Percentiles rank a stretch among this genome's conserved stretches.
Evolutionary conservation across 2,888 invertebrate species (phyloP).

Genomic region (Papilio demoleus): DNA sequence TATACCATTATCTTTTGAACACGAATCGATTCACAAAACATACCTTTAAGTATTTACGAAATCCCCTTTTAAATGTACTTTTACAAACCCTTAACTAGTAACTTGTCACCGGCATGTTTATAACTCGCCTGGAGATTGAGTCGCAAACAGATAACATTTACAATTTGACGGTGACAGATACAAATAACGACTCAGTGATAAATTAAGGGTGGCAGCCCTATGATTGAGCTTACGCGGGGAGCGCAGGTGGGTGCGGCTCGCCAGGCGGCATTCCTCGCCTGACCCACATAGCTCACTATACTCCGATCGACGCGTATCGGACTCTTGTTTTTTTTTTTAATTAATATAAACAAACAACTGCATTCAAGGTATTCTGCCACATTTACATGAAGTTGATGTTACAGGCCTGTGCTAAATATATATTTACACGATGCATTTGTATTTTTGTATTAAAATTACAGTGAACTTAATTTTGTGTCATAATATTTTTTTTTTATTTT

Average conservation of each 20-base stretch:
- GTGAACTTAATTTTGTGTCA: background rate
- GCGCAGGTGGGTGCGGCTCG: constrained; percentile 77
- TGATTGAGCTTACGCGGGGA: constrained; percentile 45
- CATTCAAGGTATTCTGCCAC: constrained; percentile 23
- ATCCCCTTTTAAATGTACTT: too few relatives aligned
- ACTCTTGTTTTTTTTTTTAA: constrained; percentile 41
- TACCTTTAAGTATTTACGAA: too few relatives aligned
- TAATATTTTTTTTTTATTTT: background rate
- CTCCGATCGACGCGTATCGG: constrained; percentile 50
- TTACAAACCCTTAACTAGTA: too few relatives aligned
- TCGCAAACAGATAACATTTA: too few relatives aligned
- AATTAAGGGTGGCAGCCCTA: constrained; percentile 13
- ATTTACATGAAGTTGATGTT: constrained; percentile 8
- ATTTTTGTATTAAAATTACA: background rate
- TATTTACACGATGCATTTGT: background rate
- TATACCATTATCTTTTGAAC: too few relatives aligned
- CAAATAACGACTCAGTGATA: too few relatives aligned
- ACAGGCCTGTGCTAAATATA: background rate
- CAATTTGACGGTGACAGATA: too few relatives aligned
- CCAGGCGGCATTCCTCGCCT: constrained; percentile 75
- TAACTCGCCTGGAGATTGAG: too few relatives aligned
- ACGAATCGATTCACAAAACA: too few relatives aligned
- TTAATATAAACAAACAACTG: constrained; percentile 41
- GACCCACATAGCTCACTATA: constrained; percentile 72
- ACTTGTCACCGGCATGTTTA: too few relatives aligned